Conservation (phyloP, 2,888 invertebrate species). For the Lithophane leautieri region DNA sequence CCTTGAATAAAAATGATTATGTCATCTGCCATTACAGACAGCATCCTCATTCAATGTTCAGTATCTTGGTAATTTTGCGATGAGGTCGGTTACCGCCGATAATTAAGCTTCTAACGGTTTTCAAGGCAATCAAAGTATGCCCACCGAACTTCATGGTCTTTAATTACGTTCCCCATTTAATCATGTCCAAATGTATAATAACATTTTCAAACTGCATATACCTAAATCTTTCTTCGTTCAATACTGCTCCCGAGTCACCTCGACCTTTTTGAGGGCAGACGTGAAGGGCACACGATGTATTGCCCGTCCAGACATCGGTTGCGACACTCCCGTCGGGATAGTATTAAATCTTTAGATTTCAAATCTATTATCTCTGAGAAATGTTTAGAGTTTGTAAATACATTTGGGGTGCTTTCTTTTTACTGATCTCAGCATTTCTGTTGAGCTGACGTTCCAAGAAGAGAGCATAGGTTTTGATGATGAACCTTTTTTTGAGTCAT, state of each 20-base stretch:
- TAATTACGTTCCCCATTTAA: constrained; percentile 9
- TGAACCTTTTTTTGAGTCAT: background rate
- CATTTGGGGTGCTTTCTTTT: background rate
- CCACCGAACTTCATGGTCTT: background rate
- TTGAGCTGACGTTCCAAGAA: background rate
- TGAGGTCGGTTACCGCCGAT: background rate
- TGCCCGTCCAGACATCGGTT: constrained; percentile 39
- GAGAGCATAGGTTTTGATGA: background rate
- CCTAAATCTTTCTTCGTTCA: constrained; percentile 39
- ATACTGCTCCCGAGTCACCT: constrained; percentile 56
- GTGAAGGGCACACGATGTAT: constrained; percentile 51
- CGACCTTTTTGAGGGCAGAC: constrained; percentile 57
- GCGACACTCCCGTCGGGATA: constrained; percentile 16
- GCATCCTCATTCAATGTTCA: background rate
- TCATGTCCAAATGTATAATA: constrained; percentile 6
- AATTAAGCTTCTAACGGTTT: background rate
- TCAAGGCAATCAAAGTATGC: background rate
- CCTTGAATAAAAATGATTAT: background rate
- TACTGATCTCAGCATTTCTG: background rate
- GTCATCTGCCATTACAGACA: background rate
- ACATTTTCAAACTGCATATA: constrained; percentile 22
- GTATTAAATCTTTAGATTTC: constrained; percentile 47
- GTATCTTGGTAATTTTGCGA: background rate
- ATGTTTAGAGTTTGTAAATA: background rate
- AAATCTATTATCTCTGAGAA: constrained; percentile 22